These are phyloP conservation scores for Drosophila limbata DNA, from an alignment of 2,888 invertebrate species.

Conservation along the genomic window DNA sequence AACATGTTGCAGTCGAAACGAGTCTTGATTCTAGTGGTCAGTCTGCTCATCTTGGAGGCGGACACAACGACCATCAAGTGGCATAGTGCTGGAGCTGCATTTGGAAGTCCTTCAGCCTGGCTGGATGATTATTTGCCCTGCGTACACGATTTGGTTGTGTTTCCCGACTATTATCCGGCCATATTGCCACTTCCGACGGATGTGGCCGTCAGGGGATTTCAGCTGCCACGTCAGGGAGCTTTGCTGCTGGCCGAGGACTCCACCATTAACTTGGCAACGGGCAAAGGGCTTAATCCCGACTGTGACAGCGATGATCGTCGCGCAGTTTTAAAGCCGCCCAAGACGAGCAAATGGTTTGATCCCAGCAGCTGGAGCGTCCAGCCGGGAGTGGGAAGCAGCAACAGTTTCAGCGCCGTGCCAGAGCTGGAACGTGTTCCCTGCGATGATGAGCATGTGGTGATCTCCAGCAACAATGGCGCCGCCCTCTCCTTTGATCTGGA, in stretches of 20 bases:
- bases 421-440: constrained; percentile 84
- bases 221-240: constrained; percentile 79
- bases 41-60: constrained; percentile 51
- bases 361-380: constrained; percentile 78
- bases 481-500: constrained; percentile 82
- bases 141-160: constrained; percentile 78
- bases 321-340: constrained; percentile 69
- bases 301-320: constrained; percentile 69
- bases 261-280: constrained; percentile 51
- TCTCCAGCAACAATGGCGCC: constrained; percentile 67
- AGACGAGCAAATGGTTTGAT: constrained; percentile 83
- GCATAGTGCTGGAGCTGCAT: constrained; percentile 70
- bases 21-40: constrained; percentile 8
- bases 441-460: constrained; percentile 81
- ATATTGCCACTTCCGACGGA: constrained; percentile 73
- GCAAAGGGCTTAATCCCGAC: constrained; percentile 47
- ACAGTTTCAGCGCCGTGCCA: constrained; percentile 50
- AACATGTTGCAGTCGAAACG: constrained; percentile 51
- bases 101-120: constrained; percentile 76
- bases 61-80: constrained; percentile 69
- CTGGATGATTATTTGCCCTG: constrained; percentile 78
- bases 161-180: constrained; percentile 80
- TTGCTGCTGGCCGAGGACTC: constrained; percentile 75
- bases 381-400: constrained; percentile 9
- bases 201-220: constrained; percentile 72